Conservation (phyloP, 2,113 vertebrate species). For the Pseudorhombus dupliciocellatus region DNA sequence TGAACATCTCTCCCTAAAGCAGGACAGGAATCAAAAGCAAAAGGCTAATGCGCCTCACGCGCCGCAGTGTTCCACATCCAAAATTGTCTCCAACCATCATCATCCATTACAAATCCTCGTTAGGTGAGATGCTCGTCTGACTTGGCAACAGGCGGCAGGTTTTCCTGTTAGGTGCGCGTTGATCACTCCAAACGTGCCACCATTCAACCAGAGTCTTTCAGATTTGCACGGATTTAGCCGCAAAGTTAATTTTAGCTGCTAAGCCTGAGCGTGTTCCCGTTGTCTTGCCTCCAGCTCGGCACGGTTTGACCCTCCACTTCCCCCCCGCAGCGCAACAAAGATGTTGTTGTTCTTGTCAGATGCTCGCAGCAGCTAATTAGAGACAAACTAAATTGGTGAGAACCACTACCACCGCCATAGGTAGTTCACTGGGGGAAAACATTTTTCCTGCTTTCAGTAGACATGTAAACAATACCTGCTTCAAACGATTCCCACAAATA, state of each 20-base stretch:
- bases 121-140: constrained; percentile 84
- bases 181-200: constrained; percentile 14
- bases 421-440: constrained; percentile 15
- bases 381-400: constrained; percentile 60
- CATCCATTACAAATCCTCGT: constrained; percentile 85
- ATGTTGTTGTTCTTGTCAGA: constrained; percentile 87
- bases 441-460: constrained; percentile 8
- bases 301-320: constrained; percentile 69
- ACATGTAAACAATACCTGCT: constrained; percentile 48
- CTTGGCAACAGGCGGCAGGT: constrained; percentile 73
- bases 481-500: constrained; percentile 24
- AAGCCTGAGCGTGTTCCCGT: constrained; percentile 29
- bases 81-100: constrained; percentile 90
- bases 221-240: constrained; percentile 22
- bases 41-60: constrained; percentile 93
- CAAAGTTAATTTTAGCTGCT: constrained; percentile 32
- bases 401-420: constrained; percentile 35
- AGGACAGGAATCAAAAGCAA: constrained; percentile 93
- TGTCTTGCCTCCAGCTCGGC: constrained; percentile 40
- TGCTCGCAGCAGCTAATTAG: constrained; percentile 90
- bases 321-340: constrained; percentile 85
- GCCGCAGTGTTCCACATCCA: constrained; percentile 86
- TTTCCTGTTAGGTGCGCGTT: constrained; percentile 39
- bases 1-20: constrained; percentile 94
- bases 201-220: not conserved